phyloP scores from a whole-genome alignment of 1,140 invertebrate genomes.

The Ostrea edulis region DNA sequence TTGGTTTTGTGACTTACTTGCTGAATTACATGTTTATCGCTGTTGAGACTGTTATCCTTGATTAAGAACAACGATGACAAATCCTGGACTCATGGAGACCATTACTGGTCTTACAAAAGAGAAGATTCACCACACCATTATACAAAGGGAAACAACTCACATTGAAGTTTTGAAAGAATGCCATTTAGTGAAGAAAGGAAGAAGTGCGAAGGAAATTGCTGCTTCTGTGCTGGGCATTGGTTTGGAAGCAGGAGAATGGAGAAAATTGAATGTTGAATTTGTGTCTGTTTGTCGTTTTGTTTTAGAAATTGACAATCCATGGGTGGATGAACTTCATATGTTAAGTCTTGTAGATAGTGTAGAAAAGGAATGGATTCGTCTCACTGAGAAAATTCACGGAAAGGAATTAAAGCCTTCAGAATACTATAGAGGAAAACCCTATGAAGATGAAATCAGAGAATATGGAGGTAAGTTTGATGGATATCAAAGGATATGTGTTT shows the following conservation, averaged over 20 bases:
- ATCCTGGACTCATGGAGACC: background rate
- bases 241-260: background rate
- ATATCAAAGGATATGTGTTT: no score
- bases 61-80: background rate
- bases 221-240: background rate
- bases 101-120: background rate
- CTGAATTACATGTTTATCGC: no score
- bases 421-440: conserved; percentile 1
- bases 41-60: background rate
- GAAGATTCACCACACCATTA: background rate
- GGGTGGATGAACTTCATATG: background rate
- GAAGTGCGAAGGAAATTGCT: background rate
- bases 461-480: background rate
- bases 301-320: background rate
- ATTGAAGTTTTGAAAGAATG: background rate
- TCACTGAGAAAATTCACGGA: background rate
- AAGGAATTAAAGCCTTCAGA: background rate
- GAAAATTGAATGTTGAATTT: background rate
- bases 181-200: background rate
- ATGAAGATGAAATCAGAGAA: background rate
- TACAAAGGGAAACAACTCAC: background rate
- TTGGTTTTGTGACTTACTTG: no score
- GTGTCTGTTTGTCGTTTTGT: background rate
- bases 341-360: background rate
- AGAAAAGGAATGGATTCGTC: background rate